These are phyloP conservation scores for Cephalopholis sonnerati DNA, from an alignment of 2,113 vertebrate genomes.

Conservation along the genomic window DNA sequence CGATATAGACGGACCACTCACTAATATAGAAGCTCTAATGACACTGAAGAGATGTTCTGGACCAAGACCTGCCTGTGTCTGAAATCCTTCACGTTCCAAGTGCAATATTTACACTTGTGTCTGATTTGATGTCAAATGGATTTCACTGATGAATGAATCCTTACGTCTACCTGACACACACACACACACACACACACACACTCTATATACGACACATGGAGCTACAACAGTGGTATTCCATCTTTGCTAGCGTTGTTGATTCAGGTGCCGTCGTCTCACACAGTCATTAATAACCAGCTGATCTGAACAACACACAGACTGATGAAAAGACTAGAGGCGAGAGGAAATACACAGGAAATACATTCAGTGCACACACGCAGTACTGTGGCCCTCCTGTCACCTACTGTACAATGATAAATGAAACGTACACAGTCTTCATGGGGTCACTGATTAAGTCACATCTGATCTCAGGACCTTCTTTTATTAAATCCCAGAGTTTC, in stretches of 20 bases:
- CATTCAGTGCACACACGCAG: not conserved
- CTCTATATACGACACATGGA: not conserved
- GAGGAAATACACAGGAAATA: not conserved
- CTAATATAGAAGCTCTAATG: constrained; percentile 19
- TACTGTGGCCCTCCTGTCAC: not conserved
- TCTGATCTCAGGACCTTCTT: too few relatives aligned
- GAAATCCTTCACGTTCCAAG: not conserved
- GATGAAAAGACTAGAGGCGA: constrained; percentile 4
- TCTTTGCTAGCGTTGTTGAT: not conserved
- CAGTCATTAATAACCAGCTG: constrained; percentile 18
- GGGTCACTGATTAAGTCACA: not conserved
- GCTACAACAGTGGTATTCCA: not conserved
- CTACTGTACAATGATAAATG: not conserved
- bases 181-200: constrained; percentile 13
- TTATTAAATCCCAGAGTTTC: too few relatives aligned
- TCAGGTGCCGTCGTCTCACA: constrained; percentile 10
- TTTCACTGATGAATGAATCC: constrained; percentile 25
- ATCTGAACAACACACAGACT: constrained; percentile 16
- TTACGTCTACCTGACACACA: constrained; percentile 14
- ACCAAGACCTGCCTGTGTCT: not conserved
- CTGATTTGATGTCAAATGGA: not conserved
- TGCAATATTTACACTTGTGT: not conserved
- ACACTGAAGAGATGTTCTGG: constrained; percentile 4
- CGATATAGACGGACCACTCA: not conserved
- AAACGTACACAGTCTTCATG: not conserved